These are phyloP conservation scores for Pluvianellus socialis DNA, from an alignment of 2,113 vertebrate genomes.

Conservation along the genomic window DNA sequence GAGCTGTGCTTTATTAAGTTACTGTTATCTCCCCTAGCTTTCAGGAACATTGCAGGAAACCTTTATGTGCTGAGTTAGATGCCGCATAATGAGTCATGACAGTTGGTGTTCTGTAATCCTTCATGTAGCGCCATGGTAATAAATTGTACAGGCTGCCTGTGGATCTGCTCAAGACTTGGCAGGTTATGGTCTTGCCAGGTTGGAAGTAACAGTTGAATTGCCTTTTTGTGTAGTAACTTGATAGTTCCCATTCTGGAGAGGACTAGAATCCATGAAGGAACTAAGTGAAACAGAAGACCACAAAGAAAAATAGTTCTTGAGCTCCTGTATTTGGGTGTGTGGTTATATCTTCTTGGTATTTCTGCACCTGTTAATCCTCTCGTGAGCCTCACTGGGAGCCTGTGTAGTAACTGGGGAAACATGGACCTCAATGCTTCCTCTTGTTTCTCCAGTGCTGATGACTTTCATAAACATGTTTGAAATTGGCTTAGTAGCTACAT, in stretches of 20 bases:
- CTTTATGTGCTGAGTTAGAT: neutral
- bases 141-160: neutral
- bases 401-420: neutral
- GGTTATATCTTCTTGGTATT: neutral
- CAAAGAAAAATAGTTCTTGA: neutral
- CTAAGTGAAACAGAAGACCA: neutral
- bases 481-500: neutral
- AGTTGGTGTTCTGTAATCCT: neutral
- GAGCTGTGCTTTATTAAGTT: neutral
- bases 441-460: neutral
- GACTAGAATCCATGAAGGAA: neutral
- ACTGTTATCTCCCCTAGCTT: neutral
- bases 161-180: neutral
- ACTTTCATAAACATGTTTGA: neutral
- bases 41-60: neutral
- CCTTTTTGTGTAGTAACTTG: neutral
- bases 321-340: neutral
- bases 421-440: neutral
- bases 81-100: neutral
- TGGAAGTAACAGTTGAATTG: neutral
- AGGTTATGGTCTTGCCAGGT: neutral
- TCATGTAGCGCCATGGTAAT: neutral
- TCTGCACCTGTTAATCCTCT: neutral
- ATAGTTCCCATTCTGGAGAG: neutral
- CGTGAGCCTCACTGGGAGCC: accelerated